These are phyloP conservation scores for Oryzias curvinotus DNA, from an alignment of 2,113 vertebrate genomes.

Conservation along the genomic window DNA sequence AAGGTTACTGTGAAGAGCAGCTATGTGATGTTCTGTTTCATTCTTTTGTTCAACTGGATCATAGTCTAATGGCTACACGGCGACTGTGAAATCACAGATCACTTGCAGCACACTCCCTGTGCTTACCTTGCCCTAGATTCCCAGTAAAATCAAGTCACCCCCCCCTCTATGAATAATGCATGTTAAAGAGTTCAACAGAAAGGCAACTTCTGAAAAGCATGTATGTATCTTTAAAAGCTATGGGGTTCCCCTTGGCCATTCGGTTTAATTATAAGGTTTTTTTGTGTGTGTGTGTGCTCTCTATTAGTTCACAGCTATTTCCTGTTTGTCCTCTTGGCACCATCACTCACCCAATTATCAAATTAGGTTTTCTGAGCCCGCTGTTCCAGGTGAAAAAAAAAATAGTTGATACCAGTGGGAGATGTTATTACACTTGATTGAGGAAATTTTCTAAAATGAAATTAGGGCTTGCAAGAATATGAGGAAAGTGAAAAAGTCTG, in stretches of 20 bases:
- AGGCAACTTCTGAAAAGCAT: slow-evolving; percentile 28
- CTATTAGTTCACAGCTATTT: slow-evolving; percentile 60
- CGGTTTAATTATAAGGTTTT: slow-evolving; percentile 66
- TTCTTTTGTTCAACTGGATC: slow-evolving; percentile 12
- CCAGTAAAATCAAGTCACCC: slow-evolving; percentile 19
- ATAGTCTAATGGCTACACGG: slow-evolving; percentile 23
- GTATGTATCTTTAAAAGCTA: slow-evolving; percentile 31
- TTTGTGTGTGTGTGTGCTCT: slow-evolving; percentile 18
- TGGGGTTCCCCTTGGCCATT: slow-evolving; percentile 44
- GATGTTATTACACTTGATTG: slow-evolving; percentile 50
- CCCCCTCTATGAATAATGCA: slow-evolving; percentile 20
- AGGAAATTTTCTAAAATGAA: slow-evolving; percentile 57
- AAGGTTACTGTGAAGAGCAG: slow-evolving; percentile 4
- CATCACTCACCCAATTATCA: slow-evolving; percentile 66
- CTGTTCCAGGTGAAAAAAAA: slow-evolving; percentile 45
- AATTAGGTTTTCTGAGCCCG: slow-evolving; percentile 62
- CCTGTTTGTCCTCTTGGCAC: slow-evolving; percentile 63
- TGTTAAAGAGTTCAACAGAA: slow-evolving; percentile 25
- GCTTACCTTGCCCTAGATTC: slow-evolving; percentile 19
- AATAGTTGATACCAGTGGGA: slow-evolving; percentile 57
- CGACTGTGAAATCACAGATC: slow-evolving; percentile 20
- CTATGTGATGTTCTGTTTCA: slow-evolving; percentile 4
- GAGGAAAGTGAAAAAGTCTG: slow-evolving; percentile 15
- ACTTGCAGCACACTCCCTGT: slow-evolving; percentile 5
- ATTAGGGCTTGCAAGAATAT: slow-evolving; percentile 44